Percentiles rank a stretch among this genome's conserved stretches.
These are phyloP conservation scores for Apistogramma diplotaenia DNA, from an alignment of 2,113 vertebrate genomes.

Conservation along the genomic window DNA sequence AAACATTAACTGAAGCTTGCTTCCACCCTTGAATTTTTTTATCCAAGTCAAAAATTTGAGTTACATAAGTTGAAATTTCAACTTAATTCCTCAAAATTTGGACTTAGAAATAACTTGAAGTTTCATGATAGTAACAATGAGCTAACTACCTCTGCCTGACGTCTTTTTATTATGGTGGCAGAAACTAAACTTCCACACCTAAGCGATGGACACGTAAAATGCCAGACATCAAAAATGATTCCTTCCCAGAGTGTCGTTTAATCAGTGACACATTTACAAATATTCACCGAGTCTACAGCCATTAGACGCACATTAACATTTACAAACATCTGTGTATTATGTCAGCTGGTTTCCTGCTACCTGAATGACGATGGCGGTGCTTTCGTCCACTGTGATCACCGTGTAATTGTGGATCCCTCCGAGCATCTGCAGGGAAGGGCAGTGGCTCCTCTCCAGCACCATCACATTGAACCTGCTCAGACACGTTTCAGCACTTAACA, in stretches of 20 bases:
- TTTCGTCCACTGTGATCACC: slow-evolving; percentile 88
- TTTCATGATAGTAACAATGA: too few relatives aligned
- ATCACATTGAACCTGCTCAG: slow-evolving; percentile 82
- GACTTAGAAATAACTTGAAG: not conserved
- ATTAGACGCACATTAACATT: not conserved
- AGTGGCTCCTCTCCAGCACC: slow-evolving; percentile 83
- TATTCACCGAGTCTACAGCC: not conserved
- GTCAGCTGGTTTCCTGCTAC: slow-evolving; percentile 54
- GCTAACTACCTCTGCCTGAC: too few relatives aligned
- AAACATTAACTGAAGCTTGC: too few relatives aligned
- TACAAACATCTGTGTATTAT: not conserved
- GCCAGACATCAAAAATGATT: not conserved
- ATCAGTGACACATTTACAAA: not conserved
- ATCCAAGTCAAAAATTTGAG: not conserved
- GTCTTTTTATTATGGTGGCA: too few relatives aligned
- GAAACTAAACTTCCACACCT: not conserved
- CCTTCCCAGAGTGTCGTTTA: too few relatives aligned
- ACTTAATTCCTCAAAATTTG: not conserved
- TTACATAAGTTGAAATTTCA: not conserved
- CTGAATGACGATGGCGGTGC: slow-evolving; percentile 86
- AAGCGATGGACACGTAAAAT: not conserved
- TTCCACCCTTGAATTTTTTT: not conserved
- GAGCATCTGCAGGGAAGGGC: slow-evolving; percentile 78
- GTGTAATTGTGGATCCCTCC: slow-evolving; percentile 76
- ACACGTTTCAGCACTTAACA: not conserved